These are phyloP conservation scores for Scortum barcoo DNA, from an alignment of 2,113 vertebrate genomes.

Conservation along the genomic window DNA sequence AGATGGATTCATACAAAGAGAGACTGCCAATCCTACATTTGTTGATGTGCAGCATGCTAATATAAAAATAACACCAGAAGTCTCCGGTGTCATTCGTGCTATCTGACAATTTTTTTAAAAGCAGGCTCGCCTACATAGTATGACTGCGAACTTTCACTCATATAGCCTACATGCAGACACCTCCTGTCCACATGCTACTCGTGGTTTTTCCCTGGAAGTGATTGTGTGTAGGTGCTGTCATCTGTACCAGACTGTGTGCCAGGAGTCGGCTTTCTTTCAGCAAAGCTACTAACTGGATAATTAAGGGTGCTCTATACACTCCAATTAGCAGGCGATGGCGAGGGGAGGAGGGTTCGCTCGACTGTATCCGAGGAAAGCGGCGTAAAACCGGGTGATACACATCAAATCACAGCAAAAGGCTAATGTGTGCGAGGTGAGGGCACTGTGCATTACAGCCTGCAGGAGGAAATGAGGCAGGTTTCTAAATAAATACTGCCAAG, in stretches of 20 bases:
- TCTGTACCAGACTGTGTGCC: slow-evolving; percentile 54
- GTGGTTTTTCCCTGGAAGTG: slow-evolving; percentile 35
- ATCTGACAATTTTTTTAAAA: slow-evolving; percentile 20
- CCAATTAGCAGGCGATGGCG: slow-evolving; percentile 75
- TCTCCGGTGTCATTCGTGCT: slow-evolving; percentile 3
- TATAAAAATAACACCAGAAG: neutral
- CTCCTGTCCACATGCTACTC: slow-evolving; percentile 24
- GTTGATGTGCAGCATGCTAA: neutral
- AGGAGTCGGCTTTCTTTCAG: slow-evolving; percentile 58
- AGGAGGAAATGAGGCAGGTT: slow-evolving; percentile 71
- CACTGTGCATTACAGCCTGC: slow-evolving; percentile 62
- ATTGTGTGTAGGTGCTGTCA: slow-evolving; percentile 50
- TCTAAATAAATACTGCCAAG: slow-evolving; percentile 77
- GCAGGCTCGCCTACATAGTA: slow-evolving; percentile 7
- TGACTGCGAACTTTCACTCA: slow-evolving; percentile 25
- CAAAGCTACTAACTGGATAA: slow-evolving; percentile 73
- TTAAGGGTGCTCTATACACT: slow-evolving; percentile 71
- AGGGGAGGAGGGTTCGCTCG: slow-evolving; percentile 53
- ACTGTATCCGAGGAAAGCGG: slow-evolving; percentile 50
- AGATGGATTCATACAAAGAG: neutral
- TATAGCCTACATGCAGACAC: slow-evolving; percentile 1
- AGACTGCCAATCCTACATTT: neutral
- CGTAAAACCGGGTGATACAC: slow-evolving; percentile 43
- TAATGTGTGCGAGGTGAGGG: slow-evolving; percentile 68
- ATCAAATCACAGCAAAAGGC: slow-evolving; percentile 61